Percentiles rank a stretch among this genome's conserved stretches.
Conservation (phyloP, 2,888 invertebrate species). For the Mesodorylaimus sp. region DNA sequence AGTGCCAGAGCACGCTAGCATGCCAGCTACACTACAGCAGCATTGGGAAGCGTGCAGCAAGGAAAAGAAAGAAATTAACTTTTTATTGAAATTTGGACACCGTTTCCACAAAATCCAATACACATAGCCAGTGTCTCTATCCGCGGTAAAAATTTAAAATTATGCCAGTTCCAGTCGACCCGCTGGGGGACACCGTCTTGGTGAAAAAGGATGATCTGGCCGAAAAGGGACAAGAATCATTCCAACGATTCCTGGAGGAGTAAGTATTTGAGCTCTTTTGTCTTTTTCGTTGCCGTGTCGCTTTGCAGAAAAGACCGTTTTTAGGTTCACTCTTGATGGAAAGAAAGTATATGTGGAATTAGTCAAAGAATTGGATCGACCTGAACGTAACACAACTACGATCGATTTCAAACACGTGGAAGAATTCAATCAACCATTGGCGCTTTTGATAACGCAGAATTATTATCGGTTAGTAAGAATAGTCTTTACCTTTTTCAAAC, state of each 20-base stretch:
- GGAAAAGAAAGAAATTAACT: too few species aligned
- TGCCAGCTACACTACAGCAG: too few species aligned
- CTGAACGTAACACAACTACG: conserved; percentile 75
- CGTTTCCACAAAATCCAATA: too few species aligned
- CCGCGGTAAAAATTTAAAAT: too few species aligned
- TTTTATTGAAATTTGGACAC: too few species aligned
- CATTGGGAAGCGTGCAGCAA: too few species aligned
- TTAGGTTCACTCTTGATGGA: conserved; percentile 61
- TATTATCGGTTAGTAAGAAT: conserved; percentile 49
- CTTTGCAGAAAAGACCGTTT: too few species aligned
- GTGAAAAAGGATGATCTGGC: conserved; percentile 63
- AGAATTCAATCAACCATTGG: conserved; percentile 73
- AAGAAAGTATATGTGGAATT: conserved; percentile 66
- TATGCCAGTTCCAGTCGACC: too few species aligned
- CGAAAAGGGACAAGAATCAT: conserved; percentile 75
- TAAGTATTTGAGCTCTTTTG: conserved; percentile 32
- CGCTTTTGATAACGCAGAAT: conserved; percentile 79
- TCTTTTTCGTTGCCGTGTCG: not conserved
- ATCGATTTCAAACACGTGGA: conserved; percentile 84
- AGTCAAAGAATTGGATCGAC: conserved; percentile 57
- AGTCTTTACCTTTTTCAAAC: not conserved
- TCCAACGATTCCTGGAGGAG: conserved; percentile 89
- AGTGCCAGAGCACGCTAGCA: too few species aligned
- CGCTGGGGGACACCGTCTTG: not conserved
- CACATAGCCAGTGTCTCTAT: too few species aligned